Evolutionary conservation across 2,797 vertebrate species (phyloP), one percentile per base, ranked within the genome.

Genomic region (Phyllotis vaccarum): DNA sequence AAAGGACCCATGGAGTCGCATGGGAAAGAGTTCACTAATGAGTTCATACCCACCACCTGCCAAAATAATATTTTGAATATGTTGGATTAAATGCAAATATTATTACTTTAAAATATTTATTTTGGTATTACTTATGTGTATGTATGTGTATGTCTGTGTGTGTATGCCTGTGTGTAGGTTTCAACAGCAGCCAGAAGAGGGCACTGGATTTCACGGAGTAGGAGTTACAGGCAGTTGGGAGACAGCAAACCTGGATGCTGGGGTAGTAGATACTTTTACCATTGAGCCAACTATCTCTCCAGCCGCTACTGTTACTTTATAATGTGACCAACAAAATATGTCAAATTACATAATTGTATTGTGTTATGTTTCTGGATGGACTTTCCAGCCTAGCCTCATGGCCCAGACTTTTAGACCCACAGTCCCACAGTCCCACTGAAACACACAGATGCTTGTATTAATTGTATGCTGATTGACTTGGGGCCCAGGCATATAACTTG

Each of bases 41-140:
- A 43, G 54, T 92, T 90, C 74, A 66, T 72, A 86, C n/a, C 22
- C 54, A 62, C 78, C 86, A 64, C 13, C 34, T 89, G 54, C 49
- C 58, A 8, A 52, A 14, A 68, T 68, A 85, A 22, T 49, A 68
- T 52, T 85, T 78, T 52, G 21, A 85, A 68, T 24, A 22, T 66
- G 60, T 64, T 52, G 43, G 19, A 79, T 58, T 75, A 91, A 60
- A 60, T 37, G 83, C 90, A 95, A 85, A 91, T 56, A 72, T 56
- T 37, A 74, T 54, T 78, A 54, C 49, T 52, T 52, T 21, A 21
- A 72, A 86, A 60, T 82, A 40, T 86, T 34, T 89, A 80, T 24
- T 80, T 80, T 80, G 54, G 1, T 37, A 58, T 80, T 34, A 52
- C 2, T 49, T 14, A 13, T 80, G 54, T 27, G 29, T 54, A 21